Percentiles rank a stretch among this genome's conserved stretches.
phyloP scores from a whole-genome alignment of 92 coral and sea anemone genomes.

The Paragorgia papillata region DNA sequence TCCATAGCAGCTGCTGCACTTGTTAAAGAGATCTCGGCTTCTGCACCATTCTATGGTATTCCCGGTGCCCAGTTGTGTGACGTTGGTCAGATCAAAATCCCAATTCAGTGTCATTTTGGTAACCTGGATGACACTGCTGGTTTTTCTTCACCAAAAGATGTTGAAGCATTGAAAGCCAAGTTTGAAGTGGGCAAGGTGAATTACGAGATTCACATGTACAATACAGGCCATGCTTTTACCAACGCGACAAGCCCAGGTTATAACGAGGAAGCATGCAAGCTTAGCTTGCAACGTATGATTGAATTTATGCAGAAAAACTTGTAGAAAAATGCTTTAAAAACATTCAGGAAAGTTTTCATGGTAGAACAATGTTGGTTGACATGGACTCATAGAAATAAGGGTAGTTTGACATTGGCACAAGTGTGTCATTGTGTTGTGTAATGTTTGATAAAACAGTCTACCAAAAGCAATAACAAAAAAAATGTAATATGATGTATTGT shows the following conservation, averaged over 20 bases:
- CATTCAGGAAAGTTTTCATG: no score
- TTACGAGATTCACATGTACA: slow-evolving; percentile 67
- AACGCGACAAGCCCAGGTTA: slow-evolving; percentile 65
- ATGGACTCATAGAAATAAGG: no score
- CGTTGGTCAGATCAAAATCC: slow-evolving; percentile 77
- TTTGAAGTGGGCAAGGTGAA: slow-evolving; percentile 75
- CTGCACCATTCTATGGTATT: slow-evolving; percentile 96
- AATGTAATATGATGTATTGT: no score
- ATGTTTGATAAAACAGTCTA: no score
- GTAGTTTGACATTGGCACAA: no score
- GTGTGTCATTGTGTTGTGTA: no score
- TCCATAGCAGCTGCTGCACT: slow-evolving; percentile 89
- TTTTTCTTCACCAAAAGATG: slow-evolving; percentile 65
- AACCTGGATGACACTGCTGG: slow-evolving; percentile 59
- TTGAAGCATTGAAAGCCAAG: slow-evolving; percentile 59
- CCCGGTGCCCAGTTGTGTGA: slow-evolving; percentile 67
- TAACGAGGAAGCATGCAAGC: slow-evolving; percentile 60
- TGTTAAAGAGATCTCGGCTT: slow-evolving; percentile 86
- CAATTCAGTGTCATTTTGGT: slow-evolving; percentile 94
- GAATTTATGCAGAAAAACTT: slow-evolving; percentile 80
- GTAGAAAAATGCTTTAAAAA: neutral
- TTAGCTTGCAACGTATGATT: slow-evolving; percentile 79
- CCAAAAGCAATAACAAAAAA: no score
- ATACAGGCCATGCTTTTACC: slow-evolving; percentile 86
- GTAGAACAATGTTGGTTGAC: no score